Base-by-base conservation (phyloP, 1,140 invertebrate species). In the Branchinecta lynchi region DNA sequence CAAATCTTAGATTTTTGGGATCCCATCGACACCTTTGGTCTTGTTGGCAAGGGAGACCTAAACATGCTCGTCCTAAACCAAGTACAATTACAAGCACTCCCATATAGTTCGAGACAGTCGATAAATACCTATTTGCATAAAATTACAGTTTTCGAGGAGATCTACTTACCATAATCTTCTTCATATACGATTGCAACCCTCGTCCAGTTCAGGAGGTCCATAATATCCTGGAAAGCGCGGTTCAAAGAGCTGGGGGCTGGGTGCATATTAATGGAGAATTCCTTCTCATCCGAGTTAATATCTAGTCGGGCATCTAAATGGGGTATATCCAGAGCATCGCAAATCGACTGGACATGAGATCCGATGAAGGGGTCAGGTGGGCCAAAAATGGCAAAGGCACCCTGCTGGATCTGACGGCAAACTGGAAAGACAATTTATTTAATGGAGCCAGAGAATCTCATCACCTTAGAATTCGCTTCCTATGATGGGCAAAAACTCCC, bases 261-360 rank as follows among this genome's bases (percentile, higher is more conserved):
- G 75, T 81, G 78, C 9, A 83, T 73, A 75, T 80, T 82, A 69
- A 83, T 79, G 8, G 80, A 80, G 73, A 78, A 81, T 72, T 81
- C 80, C 70, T 78, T 78, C 10, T 66, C 46, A 8, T 71, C 68
- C 43, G 43, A 43, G 67, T 67, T 44, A 51, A 71, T 45, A 71
- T 72, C 70, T 65, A 71, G 46, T 9, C 71, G 66, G 44, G 70
- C 70, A 32, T 88, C 86, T 72, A 88, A 77, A 77, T 87, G 86
- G 65, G 86, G 86, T 74, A 88, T 85, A 77, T 87, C 85, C 72
- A 87, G 76, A 46, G 85, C 83, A 77, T 86, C 84, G 76, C 86
- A 87, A 73, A 88, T 82, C 68, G 85, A 86, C 75, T 87, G 86
- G 43, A 87, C 83, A 79, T 86, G 86, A 70, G 83, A 80, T 20